Evolutionary conservation across 2,113 vertebrate genomes (phyloP), one percentile per base, ranked within the genome.

Genomic region (Bostrychus sinensis): DNA sequence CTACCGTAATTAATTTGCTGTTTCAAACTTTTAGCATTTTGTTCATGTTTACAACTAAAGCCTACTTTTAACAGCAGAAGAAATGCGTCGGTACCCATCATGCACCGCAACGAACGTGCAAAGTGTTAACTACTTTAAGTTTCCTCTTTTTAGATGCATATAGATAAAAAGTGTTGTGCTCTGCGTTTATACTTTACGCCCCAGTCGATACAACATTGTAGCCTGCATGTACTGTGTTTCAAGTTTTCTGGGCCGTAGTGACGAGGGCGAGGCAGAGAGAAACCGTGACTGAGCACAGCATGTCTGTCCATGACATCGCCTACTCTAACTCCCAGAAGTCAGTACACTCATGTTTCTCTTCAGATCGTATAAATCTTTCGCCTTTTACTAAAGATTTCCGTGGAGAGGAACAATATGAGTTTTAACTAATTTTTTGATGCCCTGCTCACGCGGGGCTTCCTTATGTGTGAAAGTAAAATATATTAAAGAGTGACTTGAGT

Each of bases 371-470:
- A 90, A 90, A 89, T 90, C 88, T 90, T 90, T 90, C 88, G 87
- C 84, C 84, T 88, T 90, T 90, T 89, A 90, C 87, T 89, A 87
- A 89, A 89, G 87, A 89, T 90, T 89, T 90, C 87, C 87, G 87
- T 89, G 89, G 87, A 80, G 84, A 79, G 85, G 79, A 84, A 77
- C 79, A 86, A 4, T 26, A 86, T 89, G 87, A 90, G 87, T 81
- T 76, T 39, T 0, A 45, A 1, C 2, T 75, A 89, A 90, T 83
- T 88, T 90, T 88, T 88, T 78, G 77, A 70, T 70, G 79, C 70
- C 72, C 74, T 66, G 62, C 72, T 19, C 0, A 1, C 0, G 83
- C 14, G 58, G 89, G 83, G 86, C 78, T 86, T 62, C 36, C 26
- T 0, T 0, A 0, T 0, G 0, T 71, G 72, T 75, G 0, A 16